Base-by-base conservation (phyloP, 1,140 invertebrate species). In the Aphidius gifuensis region DNA sequence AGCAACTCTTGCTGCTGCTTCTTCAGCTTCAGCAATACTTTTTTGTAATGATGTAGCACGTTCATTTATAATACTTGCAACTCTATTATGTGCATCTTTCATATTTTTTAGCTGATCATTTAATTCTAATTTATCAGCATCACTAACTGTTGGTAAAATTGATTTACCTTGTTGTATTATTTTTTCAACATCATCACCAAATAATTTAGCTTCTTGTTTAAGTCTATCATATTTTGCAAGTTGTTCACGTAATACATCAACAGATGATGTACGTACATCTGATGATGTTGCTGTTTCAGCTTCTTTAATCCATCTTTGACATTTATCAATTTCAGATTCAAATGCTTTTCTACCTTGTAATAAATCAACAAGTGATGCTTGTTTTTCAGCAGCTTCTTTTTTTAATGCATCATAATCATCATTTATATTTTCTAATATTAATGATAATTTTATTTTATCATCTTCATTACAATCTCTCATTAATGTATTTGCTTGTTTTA, bases 211-310 rank as follows among this genome's bases (percentile, higher is more conserved):
- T 79, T 93, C 90, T 64, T 88, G 85, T 58, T 88, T 85, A 6
- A 96, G 79, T 69, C 90, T 89, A 66, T 91, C 87, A 71, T 93
- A 94, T 81, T 94, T 93, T 1, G 85, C 83, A 46, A 94, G 74
- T 72, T 95, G 92, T 79, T 95, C 92, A 76, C 93, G 89, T 40
- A 96, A 77, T 1, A 93, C 83, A 66, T 92, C 90, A 9, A 93
- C 79, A 70, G 85, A 92, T 2, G 90, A 86, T 23, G 89, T 86
- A 54, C 90, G 83, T 4, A 94, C 76, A 69, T 94, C 92, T 43
- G 89, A 85, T 9, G 90, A 89, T 0, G 91, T 87, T 9, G 91
- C 88, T 6, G 92, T 90, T 81, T 95, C 92, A 51, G 91, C 91
- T 83, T 95, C 89, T 57, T 92, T 90, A 21, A 94, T 80, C 92